A percentile compares a stretch with the other conserved stretches of the same genome.
These are phyloP conservation scores for Rhabditophanes sp. DNA, from an alignment of 2,888 invertebrate species.

Conservation along the genomic window DNA sequence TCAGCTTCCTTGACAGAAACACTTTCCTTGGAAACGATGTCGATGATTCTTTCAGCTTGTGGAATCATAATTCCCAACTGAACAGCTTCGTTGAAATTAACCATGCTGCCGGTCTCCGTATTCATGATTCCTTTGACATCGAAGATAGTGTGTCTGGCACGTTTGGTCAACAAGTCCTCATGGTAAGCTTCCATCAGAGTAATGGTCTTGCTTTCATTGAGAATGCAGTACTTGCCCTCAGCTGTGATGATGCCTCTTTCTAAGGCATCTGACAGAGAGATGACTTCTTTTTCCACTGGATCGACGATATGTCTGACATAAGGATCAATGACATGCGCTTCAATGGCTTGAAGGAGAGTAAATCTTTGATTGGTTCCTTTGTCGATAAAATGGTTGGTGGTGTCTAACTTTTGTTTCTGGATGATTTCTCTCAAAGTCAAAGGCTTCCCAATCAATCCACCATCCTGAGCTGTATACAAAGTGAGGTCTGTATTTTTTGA, in stretches of 20 bases:
- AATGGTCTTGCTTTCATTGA: slow-evolving; percentile 47
- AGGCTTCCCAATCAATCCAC: slow-evolving; percentile 67
- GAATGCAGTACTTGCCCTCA: slow-evolving; percentile 54
- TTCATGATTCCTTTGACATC: slow-evolving; percentile 78
- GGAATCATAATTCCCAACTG: slow-evolving; percentile 61
- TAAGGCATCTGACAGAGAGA: slow-evolving; percentile 71
- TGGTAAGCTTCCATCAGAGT: slow-evolving; percentile 72
- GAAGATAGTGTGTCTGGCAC: slow-evolving; percentile 71
- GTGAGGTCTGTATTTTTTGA: slow-evolving; percentile 60
- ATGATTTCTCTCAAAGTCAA: slow-evolving; percentile 73
- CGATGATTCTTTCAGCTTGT: slow-evolving; percentile 48
- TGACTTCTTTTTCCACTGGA: slow-evolving; percentile 60
- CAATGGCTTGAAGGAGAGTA: slow-evolving; percentile 68
- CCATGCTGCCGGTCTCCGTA: slow-evolving; percentile 62
- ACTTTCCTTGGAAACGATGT: slow-evolving; percentile 24
- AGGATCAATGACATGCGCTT: slow-evolving; percentile 69
- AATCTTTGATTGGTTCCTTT: slow-evolving; percentile 59
- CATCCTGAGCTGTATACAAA: slow-evolving; percentile 65
- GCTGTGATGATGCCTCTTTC: slow-evolving; percentile 63
- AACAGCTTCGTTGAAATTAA: slow-evolving; percentile 67
- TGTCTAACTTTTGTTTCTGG: slow-evolving; percentile 63
- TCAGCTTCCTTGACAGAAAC: slow-evolving; percentile 41
- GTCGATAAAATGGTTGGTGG: slow-evolving; percentile 62
- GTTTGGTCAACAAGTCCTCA: slow-evolving; percentile 70
- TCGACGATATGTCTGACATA: slow-evolving; percentile 70